Percentiles rank a stretch among this genome's conserved stretches.
phyloP scores from a whole-genome alignment of 2,888 invertebrate genomes.

The Atrina japonica region DNA sequence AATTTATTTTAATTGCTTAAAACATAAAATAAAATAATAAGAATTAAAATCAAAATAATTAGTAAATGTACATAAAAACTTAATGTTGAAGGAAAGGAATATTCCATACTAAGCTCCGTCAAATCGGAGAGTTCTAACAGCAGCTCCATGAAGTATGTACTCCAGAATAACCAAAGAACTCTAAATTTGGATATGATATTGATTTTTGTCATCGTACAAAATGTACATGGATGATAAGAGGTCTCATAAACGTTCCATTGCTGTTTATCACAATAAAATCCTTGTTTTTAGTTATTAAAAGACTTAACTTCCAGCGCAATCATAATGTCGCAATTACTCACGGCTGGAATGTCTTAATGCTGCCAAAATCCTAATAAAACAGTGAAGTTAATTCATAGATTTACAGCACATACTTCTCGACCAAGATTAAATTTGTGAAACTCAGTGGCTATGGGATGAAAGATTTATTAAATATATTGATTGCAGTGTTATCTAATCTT shows the following conservation, averaged over 20 bases:
- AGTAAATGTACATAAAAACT: too few species aligned
- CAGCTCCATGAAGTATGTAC: neutral
- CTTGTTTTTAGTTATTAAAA: constrained; percentile 8
- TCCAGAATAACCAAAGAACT: neutral
- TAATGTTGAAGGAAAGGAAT: too few species aligned
- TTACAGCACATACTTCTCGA: constrained; percentile 29
- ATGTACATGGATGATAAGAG: too few species aligned
- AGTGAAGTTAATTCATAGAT: constrained; percentile 27
- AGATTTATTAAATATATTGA: constrained; percentile 45
- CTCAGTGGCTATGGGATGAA: constrained; percentile 18
- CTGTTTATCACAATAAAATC: constrained; percentile 6
- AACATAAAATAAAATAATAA: too few species aligned
- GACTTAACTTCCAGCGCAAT: neutral
- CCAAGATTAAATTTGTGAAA: constrained; percentile 36
- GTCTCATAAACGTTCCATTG: neutral
- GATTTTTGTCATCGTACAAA: too few species aligned
- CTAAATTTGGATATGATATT: too few species aligned
- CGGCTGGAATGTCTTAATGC: constrained; percentile 36
- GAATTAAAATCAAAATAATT: too few species aligned
- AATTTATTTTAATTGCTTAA: too few species aligned
- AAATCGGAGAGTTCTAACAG: too few species aligned
- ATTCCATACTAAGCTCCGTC: too few species aligned
- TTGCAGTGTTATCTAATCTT: constrained; percentile 32
- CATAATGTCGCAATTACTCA: constrained; percentile 30
- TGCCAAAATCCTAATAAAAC: constrained; percentile 27